Evolutionary conservation across 2,888 invertebrate genomes (phyloP).

Genomic region (Caprella mutica): DNA sequence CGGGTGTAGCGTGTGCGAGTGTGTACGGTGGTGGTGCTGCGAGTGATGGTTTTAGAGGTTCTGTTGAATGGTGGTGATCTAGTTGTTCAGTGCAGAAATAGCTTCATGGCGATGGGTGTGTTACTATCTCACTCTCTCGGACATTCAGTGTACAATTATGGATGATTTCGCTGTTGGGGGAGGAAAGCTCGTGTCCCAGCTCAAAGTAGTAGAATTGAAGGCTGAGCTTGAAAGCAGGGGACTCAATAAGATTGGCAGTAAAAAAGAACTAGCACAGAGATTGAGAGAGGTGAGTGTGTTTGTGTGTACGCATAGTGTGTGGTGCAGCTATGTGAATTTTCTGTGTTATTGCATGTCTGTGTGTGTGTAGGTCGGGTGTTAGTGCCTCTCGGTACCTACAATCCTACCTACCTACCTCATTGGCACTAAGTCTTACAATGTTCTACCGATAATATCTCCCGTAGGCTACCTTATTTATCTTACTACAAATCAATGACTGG

Average conservation of each 20-base stretch:
- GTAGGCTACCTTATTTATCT: no score
- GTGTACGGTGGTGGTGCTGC: not conserved
- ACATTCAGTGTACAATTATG: constrained; percentile 12
- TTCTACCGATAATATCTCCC: no score
- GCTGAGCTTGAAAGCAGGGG: constrained; percentile 28
- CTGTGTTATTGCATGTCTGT: no score
- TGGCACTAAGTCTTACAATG: no score
- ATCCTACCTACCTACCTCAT: no score
- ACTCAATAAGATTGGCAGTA: constrained; percentile 31
- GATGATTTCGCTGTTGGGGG: constrained; percentile 32
- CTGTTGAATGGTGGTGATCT: no score
- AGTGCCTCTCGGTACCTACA: no score
- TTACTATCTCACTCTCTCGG: no score
- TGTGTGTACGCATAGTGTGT: not conserved
- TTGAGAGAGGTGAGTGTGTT: constrained; percentile 33
- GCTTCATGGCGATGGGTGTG: no score
- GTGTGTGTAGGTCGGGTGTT: not conserved
- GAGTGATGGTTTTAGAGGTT: no score
- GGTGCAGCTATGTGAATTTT: not conserved
- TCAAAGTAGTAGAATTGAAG: constrained; percentile 32
- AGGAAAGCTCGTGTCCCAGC: constrained; percentile 28
- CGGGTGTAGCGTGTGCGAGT: not conserved
- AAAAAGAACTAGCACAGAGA: constrained; percentile 32
- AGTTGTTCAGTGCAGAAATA: no score
- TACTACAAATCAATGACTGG: no score